Conservation (phyloP, 2,113 vertebrate species). For the Hyla sarda region DNA sequence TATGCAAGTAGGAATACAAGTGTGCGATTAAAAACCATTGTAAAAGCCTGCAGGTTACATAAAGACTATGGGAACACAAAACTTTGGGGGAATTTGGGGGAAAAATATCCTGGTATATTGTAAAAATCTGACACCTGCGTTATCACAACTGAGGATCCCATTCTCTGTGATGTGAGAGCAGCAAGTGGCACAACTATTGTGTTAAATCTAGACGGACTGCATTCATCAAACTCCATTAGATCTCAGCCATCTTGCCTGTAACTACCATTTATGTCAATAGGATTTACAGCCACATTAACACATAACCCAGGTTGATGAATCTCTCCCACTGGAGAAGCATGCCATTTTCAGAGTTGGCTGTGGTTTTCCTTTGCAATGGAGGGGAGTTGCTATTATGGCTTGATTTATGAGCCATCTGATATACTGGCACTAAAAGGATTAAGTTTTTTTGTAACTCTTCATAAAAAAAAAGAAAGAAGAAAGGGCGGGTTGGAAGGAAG, state of each 20-base stretch:
- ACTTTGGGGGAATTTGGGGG: not conserved
- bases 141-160: not conserved
- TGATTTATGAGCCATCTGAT: slow-evolving; percentile 36
- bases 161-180: not conserved
- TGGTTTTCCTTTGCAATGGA: slow-evolving; percentile 32
- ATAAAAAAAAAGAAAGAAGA: slow-evolving; percentile 6
- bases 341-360: slow-evolving; percentile 38
- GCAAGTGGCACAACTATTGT: slow-evolving; percentile 21
- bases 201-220: not conserved
- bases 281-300: slow-evolving; percentile 54
- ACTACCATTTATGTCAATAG: slow-evolving; percentile 39
- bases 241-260: slow-evolving; percentile 37
- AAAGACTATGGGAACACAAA: too few relatives aligned
- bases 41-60: too few relatives aligned
- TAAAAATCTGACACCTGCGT: not conserved
- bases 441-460: not conserved
- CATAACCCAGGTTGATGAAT: slow-evolving; percentile 44
- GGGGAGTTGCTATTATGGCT: slow-evolving; percentile 8
- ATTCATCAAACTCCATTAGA: slow-evolving; percentile 34
- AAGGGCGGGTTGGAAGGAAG: not conserved
- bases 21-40: too few relatives aligned
- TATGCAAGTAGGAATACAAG: too few relatives aligned
- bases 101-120: not conserved
- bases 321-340: slow-evolving; percentile 42
- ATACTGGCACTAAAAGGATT: slow-evolving; percentile 45